These are phyloP conservation scores for Sphaerophoria taeniata DNA, from an alignment of 2,888 invertebrate species.

Conservation along the genomic window DNA sequence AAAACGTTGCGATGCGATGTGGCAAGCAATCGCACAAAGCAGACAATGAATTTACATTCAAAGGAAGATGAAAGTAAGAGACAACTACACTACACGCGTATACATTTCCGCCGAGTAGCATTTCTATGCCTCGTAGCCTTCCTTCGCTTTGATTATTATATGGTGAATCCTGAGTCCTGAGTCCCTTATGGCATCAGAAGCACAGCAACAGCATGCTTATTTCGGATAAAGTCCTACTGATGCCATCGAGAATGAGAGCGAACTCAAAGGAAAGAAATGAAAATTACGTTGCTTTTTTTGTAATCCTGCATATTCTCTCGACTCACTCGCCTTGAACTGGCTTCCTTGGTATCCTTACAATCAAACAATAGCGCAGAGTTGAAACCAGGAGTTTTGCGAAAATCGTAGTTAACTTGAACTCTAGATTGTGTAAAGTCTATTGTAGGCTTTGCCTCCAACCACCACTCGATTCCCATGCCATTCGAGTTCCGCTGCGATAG, in stretches of 20 bases:
- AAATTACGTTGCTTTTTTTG: conserved; percentile 50
- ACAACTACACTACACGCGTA: conserved; percentile 58
- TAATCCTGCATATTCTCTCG: conserved; percentile 36
- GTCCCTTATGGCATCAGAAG: conserved; percentile 45
- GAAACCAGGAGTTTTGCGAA: conserved; percentile 57
- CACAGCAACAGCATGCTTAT: conserved; percentile 47
- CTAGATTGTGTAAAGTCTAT: conserved; percentile 25
- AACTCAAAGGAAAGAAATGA: conserved; percentile 67
- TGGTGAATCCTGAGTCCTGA: too few species aligned
- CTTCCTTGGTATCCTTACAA: conserved; percentile 56
- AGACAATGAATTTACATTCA: conserved; percentile 64
- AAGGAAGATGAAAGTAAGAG: conserved; percentile 68
- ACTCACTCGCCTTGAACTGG: conserved; percentile 54
- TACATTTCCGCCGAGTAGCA: conserved; percentile 66
- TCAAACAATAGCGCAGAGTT: conserved; percentile 58
- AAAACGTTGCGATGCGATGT: conserved; percentile 37
- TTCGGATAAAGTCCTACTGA: conserved; percentile 30
- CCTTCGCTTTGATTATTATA: conserved; percentile 54
- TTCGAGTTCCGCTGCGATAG: conserved; percentile 63
- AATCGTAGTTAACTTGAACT: conserved; percentile 71
- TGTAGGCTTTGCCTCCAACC: conserved; percentile 4
- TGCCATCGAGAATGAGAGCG: too few species aligned
- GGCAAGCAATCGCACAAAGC: too few species aligned
- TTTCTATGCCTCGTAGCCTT: conserved; percentile 60
- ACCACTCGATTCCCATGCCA: neutral